Evolutionary conservation across 2,888 invertebrate species (phyloP).

Genomic region (Lycaena phlaeas): DNA sequence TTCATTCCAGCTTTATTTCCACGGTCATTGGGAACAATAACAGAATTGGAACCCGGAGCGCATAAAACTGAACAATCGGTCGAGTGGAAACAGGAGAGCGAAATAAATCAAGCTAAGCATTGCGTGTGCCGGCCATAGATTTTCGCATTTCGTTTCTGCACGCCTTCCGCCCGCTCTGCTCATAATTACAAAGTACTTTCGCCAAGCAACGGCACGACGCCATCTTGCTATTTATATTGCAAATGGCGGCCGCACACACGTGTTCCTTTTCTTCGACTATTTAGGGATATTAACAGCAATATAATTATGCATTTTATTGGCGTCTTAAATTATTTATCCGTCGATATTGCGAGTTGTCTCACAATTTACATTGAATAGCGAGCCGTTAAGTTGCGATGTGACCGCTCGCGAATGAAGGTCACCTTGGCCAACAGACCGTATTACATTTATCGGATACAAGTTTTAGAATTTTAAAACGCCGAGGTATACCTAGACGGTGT

Average conservation of each 20-base stretch:
- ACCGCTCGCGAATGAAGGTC: conserved; percentile 50
- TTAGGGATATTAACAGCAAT: conserved; percentile 28
- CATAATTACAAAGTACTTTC: conserved; percentile 70
- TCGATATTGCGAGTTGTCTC: conserved; percentile 35
- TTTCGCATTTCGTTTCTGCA: conserved; percentile 50
- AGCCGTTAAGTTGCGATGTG: conserved; percentile 50
- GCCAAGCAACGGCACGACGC: conserved; percentile 59
- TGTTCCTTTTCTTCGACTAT: conserved; percentile 57
- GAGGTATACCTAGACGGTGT: too few species aligned
- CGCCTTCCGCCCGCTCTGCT: conserved; percentile 47
- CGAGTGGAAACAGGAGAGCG: conserved; percentile 62
- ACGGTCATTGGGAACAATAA: conserved; percentile 60
- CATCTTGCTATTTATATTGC: conserved; percentile 70
- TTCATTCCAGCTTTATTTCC: conserved; percentile 31
- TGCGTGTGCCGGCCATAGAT: conserved; percentile 66
- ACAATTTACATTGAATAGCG: conserved; percentile 64
- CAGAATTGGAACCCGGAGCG: conserved; percentile 45
- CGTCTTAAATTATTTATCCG: conserved; percentile 1
- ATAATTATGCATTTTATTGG: conserved; percentile 2
- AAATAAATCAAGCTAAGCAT: conserved; percentile 68
- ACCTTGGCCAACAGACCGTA: conserved; percentile 53
- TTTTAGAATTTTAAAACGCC: neutral
- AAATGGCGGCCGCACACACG: conserved; percentile 61
- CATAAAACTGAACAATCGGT: conserved; percentile 64
- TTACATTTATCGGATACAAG: conserved; percentile 30